These are phyloP conservation scores for Dolichoris vasculosae DNA, from an alignment of 1,140 invertebrate species.

Conservation along the genomic window DNA sequence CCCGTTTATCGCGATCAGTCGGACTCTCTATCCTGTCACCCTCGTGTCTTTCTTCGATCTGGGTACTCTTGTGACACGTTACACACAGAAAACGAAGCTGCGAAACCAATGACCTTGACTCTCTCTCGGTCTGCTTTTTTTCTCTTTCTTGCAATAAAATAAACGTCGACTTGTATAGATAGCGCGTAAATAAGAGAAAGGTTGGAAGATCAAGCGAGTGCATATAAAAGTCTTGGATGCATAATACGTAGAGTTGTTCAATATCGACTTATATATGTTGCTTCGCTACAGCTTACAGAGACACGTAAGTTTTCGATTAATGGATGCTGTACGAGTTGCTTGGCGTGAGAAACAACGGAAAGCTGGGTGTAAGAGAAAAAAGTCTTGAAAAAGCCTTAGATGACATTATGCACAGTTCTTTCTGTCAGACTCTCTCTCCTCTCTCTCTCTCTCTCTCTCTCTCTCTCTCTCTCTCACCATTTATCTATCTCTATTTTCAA, in stretches of 20 bases:
- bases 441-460: conserved; percentile 7
- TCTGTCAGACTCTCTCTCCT: neutral
- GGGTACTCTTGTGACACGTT: conserved; percentile 16
- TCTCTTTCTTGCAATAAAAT: conserved; percentile 43
- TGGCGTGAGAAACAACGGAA: conserved; percentile 47
- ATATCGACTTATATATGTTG: conserved; percentile 22
- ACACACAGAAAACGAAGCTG: neutral
- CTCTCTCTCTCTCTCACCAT: neutral
- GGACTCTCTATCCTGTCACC: conserved; percentile 14
- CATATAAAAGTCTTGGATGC: neutral
- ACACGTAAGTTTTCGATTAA: conserved; percentile 51
- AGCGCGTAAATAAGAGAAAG: neutral
- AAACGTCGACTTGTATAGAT: conserved; percentile 21
- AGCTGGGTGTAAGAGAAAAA: conserved; percentile 14
- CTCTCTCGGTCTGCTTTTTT: conserved; percentile 46
- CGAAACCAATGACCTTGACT: neutral
- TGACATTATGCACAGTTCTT: conserved; percentile 30
- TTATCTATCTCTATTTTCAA: neutral
- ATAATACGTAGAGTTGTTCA: conserved; percentile 8
- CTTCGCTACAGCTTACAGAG: conserved; percentile 21
- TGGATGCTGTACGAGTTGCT: conserved; percentile 23
- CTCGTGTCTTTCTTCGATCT: conserved; percentile 28
- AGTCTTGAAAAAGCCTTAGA: neutral
- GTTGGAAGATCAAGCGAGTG: neutral
- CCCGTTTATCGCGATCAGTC: conserved; percentile 27